Evolutionary conservation across 2,113 vertebrate species (phyloP).

Genomic region (Cranoglanis bouderius): DNA sequence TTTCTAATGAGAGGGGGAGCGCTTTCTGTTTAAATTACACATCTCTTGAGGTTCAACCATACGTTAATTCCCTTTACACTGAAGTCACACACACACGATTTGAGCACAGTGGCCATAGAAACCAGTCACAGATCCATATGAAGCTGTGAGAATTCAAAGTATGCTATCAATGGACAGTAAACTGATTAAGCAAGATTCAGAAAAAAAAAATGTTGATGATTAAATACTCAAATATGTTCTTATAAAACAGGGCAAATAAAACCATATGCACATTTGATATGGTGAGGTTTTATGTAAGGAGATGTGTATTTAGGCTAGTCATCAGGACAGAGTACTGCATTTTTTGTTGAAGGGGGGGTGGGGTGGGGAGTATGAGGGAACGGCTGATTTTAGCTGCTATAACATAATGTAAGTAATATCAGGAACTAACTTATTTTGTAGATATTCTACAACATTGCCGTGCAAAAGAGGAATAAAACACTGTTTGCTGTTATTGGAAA

Average conservation of each 20-base stretch:
- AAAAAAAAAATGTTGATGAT: background rate
- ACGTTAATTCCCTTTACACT: constrained; percentile 16
- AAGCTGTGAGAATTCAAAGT: background rate
- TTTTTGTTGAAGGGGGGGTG: background rate
- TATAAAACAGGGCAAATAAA: background rate
- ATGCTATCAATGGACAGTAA: background rate
- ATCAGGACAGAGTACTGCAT: background rate
- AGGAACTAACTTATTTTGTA: background rate
- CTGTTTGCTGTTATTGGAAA: background rate
- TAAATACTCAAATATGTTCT: background rate
- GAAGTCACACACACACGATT: constrained; percentile 33
- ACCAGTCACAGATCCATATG: constrained; percentile 21
- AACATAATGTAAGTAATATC: background rate
- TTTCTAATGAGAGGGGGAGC: background rate
- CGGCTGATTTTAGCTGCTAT: background rate
- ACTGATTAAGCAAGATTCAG: background rate
- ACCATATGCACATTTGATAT: background rate
- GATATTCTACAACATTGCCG: no score
- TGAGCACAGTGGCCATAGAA: constrained; percentile 29
- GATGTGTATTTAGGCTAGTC: background rate
- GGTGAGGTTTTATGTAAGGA: background rate
- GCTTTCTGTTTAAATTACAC: constrained; percentile 29
- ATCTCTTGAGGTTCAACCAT: constrained; percentile 29
- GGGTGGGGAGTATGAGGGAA: no score
- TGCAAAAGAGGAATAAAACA: background rate